Percentiles rank a stretch among this genome's conserved stretches.
phyloP scores from a whole-genome alignment of 2,797 vertebrate genomes.

The Hyperoplus lanceolatus region DNA sequence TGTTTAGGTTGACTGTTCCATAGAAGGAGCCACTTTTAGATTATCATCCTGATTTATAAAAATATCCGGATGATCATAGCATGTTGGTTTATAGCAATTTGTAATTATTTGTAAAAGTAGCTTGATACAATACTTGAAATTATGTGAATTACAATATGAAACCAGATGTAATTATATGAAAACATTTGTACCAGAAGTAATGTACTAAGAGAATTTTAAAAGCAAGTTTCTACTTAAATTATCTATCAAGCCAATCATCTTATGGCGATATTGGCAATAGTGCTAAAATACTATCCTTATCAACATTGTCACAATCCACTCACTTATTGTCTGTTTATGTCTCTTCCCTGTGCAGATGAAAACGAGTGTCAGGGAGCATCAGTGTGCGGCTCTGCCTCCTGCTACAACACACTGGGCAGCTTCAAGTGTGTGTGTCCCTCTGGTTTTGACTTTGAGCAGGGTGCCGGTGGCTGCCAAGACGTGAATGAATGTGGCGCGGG shows the following conservation, averaged over 20 bases:
- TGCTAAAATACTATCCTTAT: background rate
- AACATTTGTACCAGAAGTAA: background rate
- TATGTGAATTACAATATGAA: background rate
- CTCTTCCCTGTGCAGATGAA: constrained; percentile 88
- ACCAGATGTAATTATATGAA: background rate
- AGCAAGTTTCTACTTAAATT: background rate
- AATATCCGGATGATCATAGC: background rate
- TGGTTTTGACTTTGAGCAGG: constrained; percentile 94
- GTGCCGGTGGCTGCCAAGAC: constrained; percentile 91
- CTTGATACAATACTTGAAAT: background rate
- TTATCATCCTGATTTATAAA: background rate
- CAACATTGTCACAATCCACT: background rate
- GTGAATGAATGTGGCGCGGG: constrained; percentile 93
- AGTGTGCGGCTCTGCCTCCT: constrained; percentile 95
- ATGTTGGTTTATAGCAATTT: background rate
- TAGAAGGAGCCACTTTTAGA: background rate
- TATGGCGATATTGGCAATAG: background rate
- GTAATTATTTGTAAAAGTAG: background rate
- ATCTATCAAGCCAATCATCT: background rate
- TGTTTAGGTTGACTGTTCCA: too few species aligned
- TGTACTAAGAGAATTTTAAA: background rate
- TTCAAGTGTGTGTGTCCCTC: constrained; percentile 98
- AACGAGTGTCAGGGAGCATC: constrained; percentile 92
- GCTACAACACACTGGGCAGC: constrained; percentile 98
- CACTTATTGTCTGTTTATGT: background rate